Evolutionary conservation across 2,797 vertebrate genomes (phyloP).

Genomic region (Phataginus tricuspis): DNA sequence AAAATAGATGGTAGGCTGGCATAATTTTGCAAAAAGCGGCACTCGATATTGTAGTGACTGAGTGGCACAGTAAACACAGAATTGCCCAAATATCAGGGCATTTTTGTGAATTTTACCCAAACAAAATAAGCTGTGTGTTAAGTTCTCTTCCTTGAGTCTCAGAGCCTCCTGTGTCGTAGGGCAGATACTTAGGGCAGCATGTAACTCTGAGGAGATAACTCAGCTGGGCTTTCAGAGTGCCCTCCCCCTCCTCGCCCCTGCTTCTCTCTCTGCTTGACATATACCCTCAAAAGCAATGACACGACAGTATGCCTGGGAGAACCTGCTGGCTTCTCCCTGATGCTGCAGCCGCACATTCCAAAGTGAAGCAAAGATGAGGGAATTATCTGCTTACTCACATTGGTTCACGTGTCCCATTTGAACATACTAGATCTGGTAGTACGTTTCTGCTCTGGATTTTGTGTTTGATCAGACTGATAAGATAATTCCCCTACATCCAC

Average conservation of each 20-base stretch:
- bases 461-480: not conserved
- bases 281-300: not conserved
- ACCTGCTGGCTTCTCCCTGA: not conserved
- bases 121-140: not conserved
- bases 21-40: constrained; percentile 36
- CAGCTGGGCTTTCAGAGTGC: rapidly evolving
- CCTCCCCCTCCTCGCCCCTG: not conserved
- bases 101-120: not conserved
- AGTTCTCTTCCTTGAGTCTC: not conserved
- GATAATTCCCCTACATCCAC: not conserved
- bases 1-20: not conserved
- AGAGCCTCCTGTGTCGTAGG: no score
- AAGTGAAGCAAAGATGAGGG: not conserved
- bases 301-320: not conserved
- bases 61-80: not conserved
- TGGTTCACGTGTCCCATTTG: not conserved
- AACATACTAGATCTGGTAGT: not conserved
- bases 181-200: not conserved
- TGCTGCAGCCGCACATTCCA: not conserved
- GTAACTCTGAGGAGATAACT: not conserved
- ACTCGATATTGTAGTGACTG: not conserved
- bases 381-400: not conserved
- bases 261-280: no score
- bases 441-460: not conserved
- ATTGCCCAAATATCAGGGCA: not conserved